Base-by-base conservation (phyloP, 2,113 vertebrate species). In the Manacus vitellinus region DNA sequence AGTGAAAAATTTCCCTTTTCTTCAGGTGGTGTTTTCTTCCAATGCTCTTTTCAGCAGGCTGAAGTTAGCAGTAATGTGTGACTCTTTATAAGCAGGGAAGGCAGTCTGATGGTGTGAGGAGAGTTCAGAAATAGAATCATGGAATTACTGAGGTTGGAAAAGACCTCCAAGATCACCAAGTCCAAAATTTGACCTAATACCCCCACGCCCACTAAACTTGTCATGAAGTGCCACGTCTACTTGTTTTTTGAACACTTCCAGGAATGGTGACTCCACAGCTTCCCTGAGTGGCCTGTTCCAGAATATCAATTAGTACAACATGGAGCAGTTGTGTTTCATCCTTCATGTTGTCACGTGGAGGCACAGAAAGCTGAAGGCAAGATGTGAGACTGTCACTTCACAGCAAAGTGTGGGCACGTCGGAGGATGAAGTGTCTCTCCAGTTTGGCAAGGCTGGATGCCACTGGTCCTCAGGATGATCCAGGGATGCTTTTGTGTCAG, bases 341-440 rank as follows among this genome's bases (percentile, higher is more conserved):
- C 1, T 20, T 85, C 22, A 4, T 8, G 25, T 43, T 82, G 43
- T 24, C 37, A 9, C 0, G 1, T 2, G 7, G 62, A 85, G 49
- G 25, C 78, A 58, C 49, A 72, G 46, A 73, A 76, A 79, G 49
- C 49, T 3, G 1, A 61, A 72, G 41, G n/a, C 1, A 18, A 56
- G 30, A 16, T 0, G 0, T 12, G 39, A 47, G 44, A 13, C 35
- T 47, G 58, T 54, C 31, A 5, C 13, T 65, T 47, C 51, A 14
- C 33, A 46, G 9, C 15, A 2, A 24, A 43, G 8, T 4, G 7
- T 37, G 71, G 41, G 23, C 25, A 43, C 0, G 0, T 9, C 25
- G 30, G 33, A 65, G 46, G 59, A 35, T 66, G 62, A 52, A 37
- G 30, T n/a, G 25, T 3, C 52, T 81, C 8, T 85, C 43, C 0